phyloP scores from a whole-genome alignment of 2,888 invertebrate species.

The Eupithecia dodoneata region DNA sequence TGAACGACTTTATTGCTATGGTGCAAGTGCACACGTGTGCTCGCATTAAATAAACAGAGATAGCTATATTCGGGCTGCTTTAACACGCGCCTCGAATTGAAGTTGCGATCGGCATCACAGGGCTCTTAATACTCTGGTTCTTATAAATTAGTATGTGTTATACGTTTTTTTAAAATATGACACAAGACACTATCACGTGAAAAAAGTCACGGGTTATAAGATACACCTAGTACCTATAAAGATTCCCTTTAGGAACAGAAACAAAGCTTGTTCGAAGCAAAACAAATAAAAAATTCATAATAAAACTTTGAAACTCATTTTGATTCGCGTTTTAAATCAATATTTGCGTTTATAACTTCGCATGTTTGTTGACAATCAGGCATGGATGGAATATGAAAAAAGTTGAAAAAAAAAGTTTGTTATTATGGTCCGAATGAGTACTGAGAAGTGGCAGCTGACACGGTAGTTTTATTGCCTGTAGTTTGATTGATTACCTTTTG shows the following conservation, averaged over 20 bases:
- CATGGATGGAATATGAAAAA: conserved; percentile 17
- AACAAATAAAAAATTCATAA: not conserved
- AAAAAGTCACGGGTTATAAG: no score
- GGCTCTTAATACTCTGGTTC: no score
- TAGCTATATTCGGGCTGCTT: no score
- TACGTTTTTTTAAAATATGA: not conserved
- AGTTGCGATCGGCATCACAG: no score
- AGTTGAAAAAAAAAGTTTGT: conserved; percentile 23
- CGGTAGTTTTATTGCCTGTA: conserved; percentile 16
- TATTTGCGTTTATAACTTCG: conserved; percentile 26
- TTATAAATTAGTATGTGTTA: no score
- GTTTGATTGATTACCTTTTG: conserved; percentile 19
- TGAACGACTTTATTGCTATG: no score
- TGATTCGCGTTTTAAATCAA: conserved; percentile 13
- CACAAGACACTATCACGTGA: not conserved
- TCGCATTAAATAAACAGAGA: no score
- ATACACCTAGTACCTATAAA: not conserved
- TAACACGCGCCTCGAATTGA: no score
- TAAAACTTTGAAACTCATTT: conserved; percentile 8
- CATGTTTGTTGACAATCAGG: conserved; percentile 23
- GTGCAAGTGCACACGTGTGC: no score
- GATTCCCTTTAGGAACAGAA: not conserved
- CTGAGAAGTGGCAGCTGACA: conserved; percentile 24
- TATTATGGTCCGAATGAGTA: conserved; percentile 16
- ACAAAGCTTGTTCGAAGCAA: not conserved